Percentiles rank a stretch among this genome's conserved stretches.
Evolutionary conservation across 1,140 invertebrate species (phyloP).

Genomic region (Tribolium madens): DNA sequence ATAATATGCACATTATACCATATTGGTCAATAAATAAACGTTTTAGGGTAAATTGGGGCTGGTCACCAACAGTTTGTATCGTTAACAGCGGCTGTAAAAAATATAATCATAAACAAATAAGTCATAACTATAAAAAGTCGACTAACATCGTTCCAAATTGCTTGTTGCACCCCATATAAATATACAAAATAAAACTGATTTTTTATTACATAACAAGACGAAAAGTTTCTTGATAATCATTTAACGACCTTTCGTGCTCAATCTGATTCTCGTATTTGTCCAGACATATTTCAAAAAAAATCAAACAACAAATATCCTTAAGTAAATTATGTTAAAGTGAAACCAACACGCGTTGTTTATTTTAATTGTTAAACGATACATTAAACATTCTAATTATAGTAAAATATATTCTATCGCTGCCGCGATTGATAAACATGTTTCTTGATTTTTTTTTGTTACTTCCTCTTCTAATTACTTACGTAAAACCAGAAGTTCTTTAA

Average conservation of each 20-base stretch:
- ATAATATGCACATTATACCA: constrained; percentile 40
- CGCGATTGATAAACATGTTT: constrained; percentile 18
- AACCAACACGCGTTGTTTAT: constrained; percentile 8
- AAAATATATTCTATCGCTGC: neutral
- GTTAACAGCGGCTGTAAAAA: constrained; percentile 38
- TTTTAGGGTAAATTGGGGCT: constrained; percentile 39
- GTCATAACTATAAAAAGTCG: constrained; percentile 41
- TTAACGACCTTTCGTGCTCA: constrained; percentile 3
- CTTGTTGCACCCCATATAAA: constrained; percentile 29
- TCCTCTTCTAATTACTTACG: constrained; percentile 27
- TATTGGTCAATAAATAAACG: constrained; percentile 37
- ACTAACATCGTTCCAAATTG: constrained; percentile 18
- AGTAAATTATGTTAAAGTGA: constrained; percentile 14
- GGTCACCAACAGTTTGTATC: constrained; percentile 38
- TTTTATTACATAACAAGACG: constrained; percentile 17
- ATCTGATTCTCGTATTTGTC: constrained; percentile 7
- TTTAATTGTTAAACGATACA: constrained; percentile 12
- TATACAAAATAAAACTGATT: constrained; percentile 7
- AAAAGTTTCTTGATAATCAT: constrained; percentile 13
- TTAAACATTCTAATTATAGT: constrained; percentile 3
- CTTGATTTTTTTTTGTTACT: neutral
- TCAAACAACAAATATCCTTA: constrained; percentile 6
- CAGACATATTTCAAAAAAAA: neutral
- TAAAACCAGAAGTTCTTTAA: constrained; percentile 42
- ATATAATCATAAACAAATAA: constrained; percentile 44